Evolutionary conservation across 1,140 invertebrate genomes (phyloP).

Genomic region (Drosophila bipectinata): DNA sequence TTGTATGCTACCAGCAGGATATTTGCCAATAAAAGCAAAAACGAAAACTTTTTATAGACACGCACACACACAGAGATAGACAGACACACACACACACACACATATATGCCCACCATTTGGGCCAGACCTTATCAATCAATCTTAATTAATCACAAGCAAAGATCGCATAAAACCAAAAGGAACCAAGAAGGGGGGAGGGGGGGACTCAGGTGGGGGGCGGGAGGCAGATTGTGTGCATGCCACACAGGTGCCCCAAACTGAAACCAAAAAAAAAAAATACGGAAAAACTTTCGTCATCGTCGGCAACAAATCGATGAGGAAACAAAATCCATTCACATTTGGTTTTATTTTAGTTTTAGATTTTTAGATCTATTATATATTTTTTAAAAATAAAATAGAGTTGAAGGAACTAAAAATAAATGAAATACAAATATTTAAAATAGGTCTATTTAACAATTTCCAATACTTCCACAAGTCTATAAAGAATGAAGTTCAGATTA

Average conservation of each 20-base stretch:
- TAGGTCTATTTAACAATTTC: too few species aligned
- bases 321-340: slow-evolving; percentile 17
- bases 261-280: slow-evolving; percentile 12
- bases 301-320: slow-evolving; percentile 65
- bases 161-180: slow-evolving; percentile 68
- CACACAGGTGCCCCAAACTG: slow-evolving; percentile 60
- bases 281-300: slow-evolving; percentile 63
- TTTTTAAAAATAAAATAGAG: background rate
- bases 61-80: slow-evolving; percentile 41
- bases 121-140: slow-evolving; percentile 77
- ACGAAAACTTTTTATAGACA: slow-evolving; percentile 76
- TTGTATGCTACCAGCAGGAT: slow-evolving; percentile 68
- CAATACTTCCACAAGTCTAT: too few species aligned
- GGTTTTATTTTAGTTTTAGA: slow-evolving; percentile 10
- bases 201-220: background rate
- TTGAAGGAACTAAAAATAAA: background rate
- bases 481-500: too few species aligned
- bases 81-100: slow-evolving; percentile 23
- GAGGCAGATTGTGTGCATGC: slow-evolving; percentile 27
- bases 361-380: background rate
- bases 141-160: slow-evolving; percentile 82
- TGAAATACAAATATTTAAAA: background rate
- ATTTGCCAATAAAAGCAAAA: slow-evolving; percentile 80
- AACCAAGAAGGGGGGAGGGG: background rate
- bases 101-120: slow-evolving; percentile 39